phyloP scores from a whole-genome alignment of 2,113 vertebrate species.

The Sitta europaea region DNA sequence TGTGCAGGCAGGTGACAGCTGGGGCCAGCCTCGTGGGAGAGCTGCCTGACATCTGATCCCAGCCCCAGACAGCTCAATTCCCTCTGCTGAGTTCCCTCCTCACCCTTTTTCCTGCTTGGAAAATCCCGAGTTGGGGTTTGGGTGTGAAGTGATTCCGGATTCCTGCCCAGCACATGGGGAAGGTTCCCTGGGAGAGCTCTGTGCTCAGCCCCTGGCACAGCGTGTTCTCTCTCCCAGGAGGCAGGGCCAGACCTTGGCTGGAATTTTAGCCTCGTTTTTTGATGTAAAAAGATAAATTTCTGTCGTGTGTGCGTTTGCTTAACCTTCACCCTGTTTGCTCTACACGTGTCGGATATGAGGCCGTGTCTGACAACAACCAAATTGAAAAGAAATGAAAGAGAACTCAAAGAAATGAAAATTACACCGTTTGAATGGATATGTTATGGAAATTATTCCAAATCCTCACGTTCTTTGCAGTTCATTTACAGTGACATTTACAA shows the following conservation, averaged over 20 bases:
- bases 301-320: background rate
- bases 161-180: background rate
- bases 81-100: background rate
- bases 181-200: background rate
- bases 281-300: background rate
- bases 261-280: background rate
- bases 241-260: background rate
- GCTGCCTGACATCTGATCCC: background rate
- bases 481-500: background rate
- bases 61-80: background rate
- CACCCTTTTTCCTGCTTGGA: background rate
- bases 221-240: background rate
- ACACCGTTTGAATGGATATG: background rate
- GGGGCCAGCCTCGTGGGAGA: background rate
- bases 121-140: background rate
- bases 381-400: background rate
- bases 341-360: accelerated
- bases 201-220: background rate
- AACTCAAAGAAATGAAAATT: background rate
- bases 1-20: background rate
- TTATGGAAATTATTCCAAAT: background rate
- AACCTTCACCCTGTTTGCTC: background rate
- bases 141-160: background rate
- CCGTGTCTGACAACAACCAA: accelerated
- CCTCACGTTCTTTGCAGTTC: background rate